Conservation (phyloP, 1,140 invertebrate genomes). For the Idris sp. region DNA sequence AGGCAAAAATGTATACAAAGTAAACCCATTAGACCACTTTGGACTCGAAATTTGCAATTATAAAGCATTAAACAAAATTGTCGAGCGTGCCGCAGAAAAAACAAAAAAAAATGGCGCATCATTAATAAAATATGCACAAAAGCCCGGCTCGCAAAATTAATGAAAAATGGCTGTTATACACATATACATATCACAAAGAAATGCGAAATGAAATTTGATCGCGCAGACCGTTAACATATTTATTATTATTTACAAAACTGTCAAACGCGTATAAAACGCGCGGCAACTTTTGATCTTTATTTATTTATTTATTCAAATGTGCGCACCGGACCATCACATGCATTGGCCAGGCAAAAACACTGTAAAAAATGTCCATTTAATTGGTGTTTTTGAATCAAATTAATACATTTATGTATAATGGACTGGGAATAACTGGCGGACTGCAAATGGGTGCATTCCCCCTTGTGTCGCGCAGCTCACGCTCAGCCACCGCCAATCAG, state of each 20-base stretch:
- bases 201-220: constrained; percentile 30
- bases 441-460: constrained; percentile 54
- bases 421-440: constrained; percentile 25
- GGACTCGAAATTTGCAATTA: constrained; percentile 14
- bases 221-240: constrained; percentile 47
- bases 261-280: constrained; percentile 53
- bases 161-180: constrained; percentile 52
- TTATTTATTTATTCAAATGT: constrained; percentile 58
- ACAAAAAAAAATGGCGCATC: too few relatives aligned
- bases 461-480: constrained; percentile 35
- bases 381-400: constrained; percentile 53
- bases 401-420: constrained; percentile 57
- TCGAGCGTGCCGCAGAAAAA: too few relatives aligned
- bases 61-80: constrained; percentile 34
- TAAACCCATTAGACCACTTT: constrained; percentile 43
- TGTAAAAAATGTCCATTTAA: constrained; percentile 61
- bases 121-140: constrained; percentile 54
- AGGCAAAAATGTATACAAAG: constrained; percentile 14
- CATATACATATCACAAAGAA: constrained; percentile 46
- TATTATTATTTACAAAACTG: constrained; percentile 30
- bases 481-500: constrained; percentile 57
- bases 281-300: constrained; percentile 60
- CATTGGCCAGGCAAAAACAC: constrained; percentile 45
- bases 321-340: constrained; percentile 38
- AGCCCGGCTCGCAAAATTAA: constrained; percentile 37